Base-by-base conservation (phyloP, 2,113 vertebrate genomes). In the Microtus montanus region DNA sequence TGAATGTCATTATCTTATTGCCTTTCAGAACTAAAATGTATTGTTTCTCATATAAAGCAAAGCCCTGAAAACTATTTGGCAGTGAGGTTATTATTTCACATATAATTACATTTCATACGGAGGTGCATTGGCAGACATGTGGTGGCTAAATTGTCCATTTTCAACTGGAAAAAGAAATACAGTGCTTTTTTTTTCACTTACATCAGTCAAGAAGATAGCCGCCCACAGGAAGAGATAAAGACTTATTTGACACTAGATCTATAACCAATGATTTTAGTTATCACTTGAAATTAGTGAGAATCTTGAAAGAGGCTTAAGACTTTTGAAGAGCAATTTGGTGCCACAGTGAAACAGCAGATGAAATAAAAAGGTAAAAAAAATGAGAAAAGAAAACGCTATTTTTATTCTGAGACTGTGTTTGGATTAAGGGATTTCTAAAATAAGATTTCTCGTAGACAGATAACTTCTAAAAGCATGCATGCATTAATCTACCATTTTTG, bases 111-210 rank as follows among this genome's bases (percentile, higher is more conserved):
- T 97, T 93, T 97, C 96, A 94, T 95, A 95, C 54, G 35, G 93
- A 94, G 93, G 93, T 96, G 96, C 97, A 96, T 91, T 96, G 93
- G 96, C 96, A 98, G 97, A 95, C 97, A 97, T 95, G 97, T 35
- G 26, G 97, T 97, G 91, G 97, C 96, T 97, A 97, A 97, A 98
- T 97, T 97, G 97, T 98, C 97, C 97, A 98, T 98, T 97, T 98
- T 97, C 96, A 96, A 97, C 92, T 96, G 92, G 93, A 97, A 96
- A 95, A 96, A 97, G 95, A 97, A 97, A 97, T 92, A 87, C 54
- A 95, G 89, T 96, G 96, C 58, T 20, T 91, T 97, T 96, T 96
- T 79, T 96, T 97, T 92, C 97, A 97, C 95, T 96, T 95, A 96
- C 95, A 97, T 98, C 97, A 95, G 93, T 97, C 97, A 97, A 96